Conservation (phyloP, 1,140 invertebrate genomes). For the Papilio polytes region DNA sequence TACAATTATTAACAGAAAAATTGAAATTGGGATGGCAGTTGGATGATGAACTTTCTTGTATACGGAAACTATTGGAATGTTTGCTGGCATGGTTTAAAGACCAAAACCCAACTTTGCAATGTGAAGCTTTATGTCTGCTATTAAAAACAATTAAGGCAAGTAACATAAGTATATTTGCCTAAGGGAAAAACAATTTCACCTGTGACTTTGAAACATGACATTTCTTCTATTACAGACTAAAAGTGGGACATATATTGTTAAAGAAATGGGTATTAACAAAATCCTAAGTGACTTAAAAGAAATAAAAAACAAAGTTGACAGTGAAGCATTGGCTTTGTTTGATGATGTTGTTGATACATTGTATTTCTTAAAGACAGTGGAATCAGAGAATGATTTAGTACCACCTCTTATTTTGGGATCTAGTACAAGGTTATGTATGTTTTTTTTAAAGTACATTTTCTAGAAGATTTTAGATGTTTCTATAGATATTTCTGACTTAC, state of each 20-base stretch:
- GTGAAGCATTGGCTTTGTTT: slow-evolving; percentile 57
- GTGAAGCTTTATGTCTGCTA: slow-evolving; percentile 66
- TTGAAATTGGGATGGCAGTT: slow-evolving; percentile 71
- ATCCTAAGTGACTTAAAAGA: slow-evolving; percentile 59
- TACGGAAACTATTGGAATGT: slow-evolving; percentile 63
- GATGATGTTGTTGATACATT: slow-evolving; percentile 69
- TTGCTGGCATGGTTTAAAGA: slow-evolving; percentile 69
- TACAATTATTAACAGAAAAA: slow-evolving; percentile 65
- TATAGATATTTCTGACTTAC: not conserved
- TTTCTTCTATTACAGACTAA: slow-evolving; percentile 65
- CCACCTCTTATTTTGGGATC: slow-evolving; percentile 60
- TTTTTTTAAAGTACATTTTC: slow-evolving; percentile 1
- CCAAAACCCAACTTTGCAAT: slow-evolving; percentile 60
- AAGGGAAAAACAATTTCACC: not conserved
- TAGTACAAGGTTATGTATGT: slow-evolving; percentile 53
- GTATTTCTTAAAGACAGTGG: slow-evolving; percentile 67
- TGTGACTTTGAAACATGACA: not conserved
- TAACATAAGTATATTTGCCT: slow-evolving; percentile 8
- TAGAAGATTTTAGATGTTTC: not conserved
- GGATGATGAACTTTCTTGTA: slow-evolving; percentile 66
- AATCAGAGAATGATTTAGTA: slow-evolving; percentile 67
- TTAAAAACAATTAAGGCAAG: slow-evolving; percentile 66
- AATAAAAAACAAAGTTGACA: slow-evolving; percentile 58
- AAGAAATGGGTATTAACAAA: slow-evolving; percentile 63
- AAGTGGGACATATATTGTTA: slow-evolving; percentile 67